Base-by-base conservation (phyloP, 2,888 invertebrate genomes). In the Callyntrura guangdongensis region DNA sequence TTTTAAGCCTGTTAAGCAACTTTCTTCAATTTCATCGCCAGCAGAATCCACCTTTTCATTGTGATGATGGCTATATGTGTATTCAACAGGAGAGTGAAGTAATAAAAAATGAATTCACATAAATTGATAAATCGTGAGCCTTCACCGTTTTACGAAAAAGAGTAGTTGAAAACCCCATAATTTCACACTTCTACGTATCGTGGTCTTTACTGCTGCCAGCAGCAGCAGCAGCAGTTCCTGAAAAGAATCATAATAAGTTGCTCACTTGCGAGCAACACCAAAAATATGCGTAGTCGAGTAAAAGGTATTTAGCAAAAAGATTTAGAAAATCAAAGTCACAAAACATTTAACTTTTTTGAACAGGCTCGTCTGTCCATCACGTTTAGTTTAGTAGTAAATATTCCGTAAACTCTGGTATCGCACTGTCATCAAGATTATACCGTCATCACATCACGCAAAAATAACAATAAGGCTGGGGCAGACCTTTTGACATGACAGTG, bases 51-150 rank as follows among this genome's bases (percentile, higher is more conserved):
- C 59, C n/a, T 59, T 8, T 72, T 36, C 36, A 85, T 72, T 72
- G 53, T 61, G n/a, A n/a, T n/a, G n/a, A n/a, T n/a, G n/a, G n/a
- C n/a, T n/a, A 22, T 53, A 12, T 4, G 20, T 56, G 69, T 49
- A 20, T 20, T 74, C 47, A 67, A n/a, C n/a, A n/a, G n/a, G 11
- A 83, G 12, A 85, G 69, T 53, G 69, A 12, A 64, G 49, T 56
- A 53, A 83, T 72, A 72, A 27, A 86, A 74, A 72, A 86, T 74
- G 86, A 86, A 74, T 86, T 86, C 86, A 81, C 87, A 83, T 89
- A 83, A 89, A 89, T 89, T 89, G 74, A 83, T 74, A 89, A 83
- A 83, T 89, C 89, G 89, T 89, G 89, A 82, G 74, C 77, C 53
- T 64, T 83, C 89, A 83, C 74, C 84, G 72, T 61, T 61, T 47